A percentile compares a stretch with the other conserved stretches of the same genome.
Conservation (phyloP, 1,140 invertebrate genomes). For the Spodoptera frugiperda region DNA sequence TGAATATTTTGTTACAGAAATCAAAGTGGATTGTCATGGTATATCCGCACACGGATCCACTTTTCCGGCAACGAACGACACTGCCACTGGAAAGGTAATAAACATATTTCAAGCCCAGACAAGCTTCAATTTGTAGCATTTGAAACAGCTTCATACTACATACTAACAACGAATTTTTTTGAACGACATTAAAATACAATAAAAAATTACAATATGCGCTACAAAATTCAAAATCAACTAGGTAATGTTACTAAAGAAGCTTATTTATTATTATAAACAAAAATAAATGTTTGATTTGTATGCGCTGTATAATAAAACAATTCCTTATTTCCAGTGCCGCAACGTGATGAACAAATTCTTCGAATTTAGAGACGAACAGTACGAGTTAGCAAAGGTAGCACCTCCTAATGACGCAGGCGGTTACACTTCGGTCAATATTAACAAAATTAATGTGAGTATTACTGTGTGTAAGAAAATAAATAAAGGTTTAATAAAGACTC, state of each 20-base stretch:
- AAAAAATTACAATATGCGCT: too few relatives aligned
- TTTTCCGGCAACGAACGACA: constrained; percentile 50
- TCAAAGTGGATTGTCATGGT: constrained; percentile 56
- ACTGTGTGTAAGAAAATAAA: too few relatives aligned
- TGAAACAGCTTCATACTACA: not conserved
- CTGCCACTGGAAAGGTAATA: constrained; percentile 54
- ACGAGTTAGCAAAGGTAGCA: constrained; percentile 33
- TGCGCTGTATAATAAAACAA: not conserved
- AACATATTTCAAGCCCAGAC: too few relatives aligned
- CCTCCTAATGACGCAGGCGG: constrained; percentile 43
- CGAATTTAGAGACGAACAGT: constrained; percentile 53
- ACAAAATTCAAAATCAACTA: too few relatives aligned
- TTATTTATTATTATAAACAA: too few relatives aligned
- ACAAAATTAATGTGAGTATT: constrained; percentile 51
- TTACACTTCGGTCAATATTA: constrained; percentile 58
- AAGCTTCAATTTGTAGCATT: too few relatives aligned
- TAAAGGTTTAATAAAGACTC: too few relatives aligned
- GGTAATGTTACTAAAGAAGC: too few relatives aligned
- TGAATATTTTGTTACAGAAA: constrained; percentile 50
- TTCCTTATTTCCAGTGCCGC: constrained; percentile 49
- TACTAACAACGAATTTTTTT: not conserved
- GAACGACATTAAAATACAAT: too few relatives aligned
- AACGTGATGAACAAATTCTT: constrained; percentile 54
- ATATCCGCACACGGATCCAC: constrained; percentile 55
- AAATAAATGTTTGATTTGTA: too few relatives aligned